A percentile compares a stretch with the other conserved stretches of the same genome.
Evolutionary conservation across 2,888 invertebrate genomes (phyloP).

Genomic region (Ormyrus nitidulus): DNA sequence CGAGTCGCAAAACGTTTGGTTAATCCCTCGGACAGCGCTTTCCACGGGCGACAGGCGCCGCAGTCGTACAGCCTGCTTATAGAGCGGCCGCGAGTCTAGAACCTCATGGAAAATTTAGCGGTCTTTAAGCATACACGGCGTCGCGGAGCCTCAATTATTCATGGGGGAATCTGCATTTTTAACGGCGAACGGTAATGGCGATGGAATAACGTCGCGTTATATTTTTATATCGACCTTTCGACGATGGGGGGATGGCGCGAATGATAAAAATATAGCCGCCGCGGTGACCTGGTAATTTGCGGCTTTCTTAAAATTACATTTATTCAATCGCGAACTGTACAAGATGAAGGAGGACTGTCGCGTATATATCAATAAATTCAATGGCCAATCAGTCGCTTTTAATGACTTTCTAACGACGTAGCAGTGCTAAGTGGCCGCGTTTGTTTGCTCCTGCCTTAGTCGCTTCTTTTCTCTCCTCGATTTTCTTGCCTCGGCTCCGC

Average conservation of each 20-base stretch:
- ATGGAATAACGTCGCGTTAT: too few relatives aligned
- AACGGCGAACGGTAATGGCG: too few relatives aligned
- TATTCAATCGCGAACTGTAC: not conserved
- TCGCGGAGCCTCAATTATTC: too few relatives aligned
- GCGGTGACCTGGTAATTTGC: not conserved
- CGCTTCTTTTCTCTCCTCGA: conserved; percentile 9
- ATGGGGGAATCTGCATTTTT: too few relatives aligned
- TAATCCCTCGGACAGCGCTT: too few relatives aligned
- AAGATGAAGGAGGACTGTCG: not conserved
- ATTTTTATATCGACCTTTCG: too few relatives aligned
- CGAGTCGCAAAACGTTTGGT: too few relatives aligned
- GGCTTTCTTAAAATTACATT: conserved; percentile 2
- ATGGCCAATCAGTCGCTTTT: conserved; percentile 25
- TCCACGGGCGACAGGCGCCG: too few relatives aligned
- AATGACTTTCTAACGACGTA: conserved; percentile 30
- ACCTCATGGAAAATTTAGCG: too few relatives aligned
- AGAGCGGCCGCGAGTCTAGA: too few relatives aligned
- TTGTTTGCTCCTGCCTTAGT: not conserved
- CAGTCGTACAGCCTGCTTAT: too few relatives aligned
- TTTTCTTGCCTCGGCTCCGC: conserved; percentile 25
- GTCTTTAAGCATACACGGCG: too few relatives aligned
- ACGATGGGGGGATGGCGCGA: not conserved
- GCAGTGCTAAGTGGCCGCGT: conserved; percentile 4
- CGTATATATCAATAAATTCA: conserved; percentile 21
- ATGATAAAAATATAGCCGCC: not conserved